Conservation (phyloP, 2,113 vertebrate genomes). For the Raja brachyura region DNA sequence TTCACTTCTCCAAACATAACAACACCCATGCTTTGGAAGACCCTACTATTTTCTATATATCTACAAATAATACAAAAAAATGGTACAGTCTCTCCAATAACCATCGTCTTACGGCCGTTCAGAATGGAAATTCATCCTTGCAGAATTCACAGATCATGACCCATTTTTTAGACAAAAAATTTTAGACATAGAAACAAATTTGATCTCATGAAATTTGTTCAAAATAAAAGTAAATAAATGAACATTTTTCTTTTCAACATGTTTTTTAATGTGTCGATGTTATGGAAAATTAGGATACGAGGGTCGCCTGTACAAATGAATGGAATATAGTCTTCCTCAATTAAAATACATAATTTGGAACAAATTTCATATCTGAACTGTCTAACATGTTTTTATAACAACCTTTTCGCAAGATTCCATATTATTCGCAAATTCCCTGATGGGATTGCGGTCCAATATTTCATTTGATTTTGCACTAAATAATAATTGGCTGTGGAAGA, state of each 20-base stretch:
- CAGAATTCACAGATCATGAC: too few species aligned
- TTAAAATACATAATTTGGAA: not conserved
- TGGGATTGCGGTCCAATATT: not conserved
- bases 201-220: too few species aligned
- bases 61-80: not conserved
- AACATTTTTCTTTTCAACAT: too few species aligned
- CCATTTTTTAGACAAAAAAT: too few species aligned
- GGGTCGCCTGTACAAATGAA: too few species aligned
- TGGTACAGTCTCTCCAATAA: not conserved
- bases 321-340: not conserved
- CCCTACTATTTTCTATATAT: not conserved
- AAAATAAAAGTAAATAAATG: too few species aligned
- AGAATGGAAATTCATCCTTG: too few species aligned
- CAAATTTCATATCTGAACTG: not conserved
- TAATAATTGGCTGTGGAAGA: constrained; percentile 44
- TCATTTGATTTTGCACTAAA: constrained; percentile 36
- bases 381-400: not conserved
- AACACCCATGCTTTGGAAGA: not conserved
- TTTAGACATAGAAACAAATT: too few species aligned
- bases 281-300: too few species aligned
- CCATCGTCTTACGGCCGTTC: too few species aligned
- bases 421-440: constrained; percentile 37
- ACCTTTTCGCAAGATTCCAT: not conserved
- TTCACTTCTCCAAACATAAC: not conserved
- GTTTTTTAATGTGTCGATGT: too few species aligned